phyloP scores from a whole-genome alignment of 2,888 invertebrate genomes.

The Lasioglossum malachurum region DNA sequence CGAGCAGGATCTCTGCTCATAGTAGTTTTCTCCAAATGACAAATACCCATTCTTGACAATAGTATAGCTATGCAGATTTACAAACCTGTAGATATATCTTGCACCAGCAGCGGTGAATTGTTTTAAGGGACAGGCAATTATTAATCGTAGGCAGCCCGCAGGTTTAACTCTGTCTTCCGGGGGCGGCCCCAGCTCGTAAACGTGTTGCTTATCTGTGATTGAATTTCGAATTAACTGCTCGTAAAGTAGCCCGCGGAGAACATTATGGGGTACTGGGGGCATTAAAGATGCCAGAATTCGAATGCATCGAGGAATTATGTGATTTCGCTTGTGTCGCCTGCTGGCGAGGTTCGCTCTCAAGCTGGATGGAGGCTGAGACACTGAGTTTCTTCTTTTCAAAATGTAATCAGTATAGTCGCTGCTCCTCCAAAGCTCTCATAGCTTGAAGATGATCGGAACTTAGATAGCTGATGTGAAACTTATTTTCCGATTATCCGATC shows the following conservation, averaged over 20 bases:
- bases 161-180: conserved; percentile 3
- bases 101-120: neutral
- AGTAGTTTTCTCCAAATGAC: neutral
- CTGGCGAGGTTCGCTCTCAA: neutral
- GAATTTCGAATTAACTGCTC: conserved; percentile 31
- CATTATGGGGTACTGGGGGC: conserved; percentile 2
- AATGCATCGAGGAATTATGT: neutral
- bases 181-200: conserved; percentile 7
- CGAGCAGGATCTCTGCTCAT: neutral
- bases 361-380: neutral
- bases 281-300: conserved; percentile 23
- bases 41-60: neutral
- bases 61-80: neutral
- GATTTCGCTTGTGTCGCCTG: neutral
- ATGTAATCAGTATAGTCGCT: neutral
- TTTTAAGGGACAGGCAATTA: conserved; percentile 23
- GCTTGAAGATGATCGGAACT: neutral
- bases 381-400: neutral
- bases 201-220: conserved; percentile 24
- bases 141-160: conserved; percentile 9
- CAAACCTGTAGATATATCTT: neutral
- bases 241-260: conserved; percentile 19
- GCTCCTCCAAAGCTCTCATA: neutral
- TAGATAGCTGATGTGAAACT: neutral
- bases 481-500: neutral